Conservation (phyloP, 1,140 invertebrate species). For the Lepidurus couesii region DNA sequence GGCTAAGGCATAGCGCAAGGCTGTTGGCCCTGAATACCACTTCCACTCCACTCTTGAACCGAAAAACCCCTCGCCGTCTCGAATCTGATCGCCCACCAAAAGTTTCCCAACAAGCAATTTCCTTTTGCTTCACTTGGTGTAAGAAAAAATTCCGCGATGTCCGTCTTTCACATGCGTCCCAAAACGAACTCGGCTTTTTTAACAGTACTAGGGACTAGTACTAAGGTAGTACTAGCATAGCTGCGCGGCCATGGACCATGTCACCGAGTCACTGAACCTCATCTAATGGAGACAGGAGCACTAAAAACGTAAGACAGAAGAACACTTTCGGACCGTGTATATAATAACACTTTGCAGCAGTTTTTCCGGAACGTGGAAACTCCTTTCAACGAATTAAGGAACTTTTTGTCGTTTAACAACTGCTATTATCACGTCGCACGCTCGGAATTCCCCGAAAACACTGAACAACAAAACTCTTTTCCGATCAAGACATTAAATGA, state of each 20-base stretch:
- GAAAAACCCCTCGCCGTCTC: neutral
- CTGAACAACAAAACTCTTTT: too few species aligned
- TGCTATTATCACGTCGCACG: too few species aligned
- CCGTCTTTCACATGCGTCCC: too few species aligned
- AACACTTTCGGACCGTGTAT: neutral
- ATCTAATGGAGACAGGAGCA: neutral
- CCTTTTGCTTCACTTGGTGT: neutral
- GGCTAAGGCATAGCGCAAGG: neutral
- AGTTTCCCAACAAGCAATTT: neutral
- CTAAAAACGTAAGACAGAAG: neutral
- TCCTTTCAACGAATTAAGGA: neutral
- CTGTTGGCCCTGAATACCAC: neutral
- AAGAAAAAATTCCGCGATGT: neutral
- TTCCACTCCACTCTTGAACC: conserved; percentile 17
- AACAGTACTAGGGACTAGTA: too few species aligned
- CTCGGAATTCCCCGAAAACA: too few species aligned
- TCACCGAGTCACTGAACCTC: neutral
- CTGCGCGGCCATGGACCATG: too few species aligned
- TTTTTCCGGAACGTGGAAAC: neutral
- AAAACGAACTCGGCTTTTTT: too few species aligned
- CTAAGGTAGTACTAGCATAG: too few species aligned
- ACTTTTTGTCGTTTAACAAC: too few species aligned
- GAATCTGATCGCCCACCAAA: neutral
- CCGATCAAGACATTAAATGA: too few species aligned
- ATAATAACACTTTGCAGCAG: neutral